These are phyloP conservation scores for Himantopus leucocephalus DNA, from an alignment of 2,113 vertebrate genomes.

Conservation along the genomic window DNA sequence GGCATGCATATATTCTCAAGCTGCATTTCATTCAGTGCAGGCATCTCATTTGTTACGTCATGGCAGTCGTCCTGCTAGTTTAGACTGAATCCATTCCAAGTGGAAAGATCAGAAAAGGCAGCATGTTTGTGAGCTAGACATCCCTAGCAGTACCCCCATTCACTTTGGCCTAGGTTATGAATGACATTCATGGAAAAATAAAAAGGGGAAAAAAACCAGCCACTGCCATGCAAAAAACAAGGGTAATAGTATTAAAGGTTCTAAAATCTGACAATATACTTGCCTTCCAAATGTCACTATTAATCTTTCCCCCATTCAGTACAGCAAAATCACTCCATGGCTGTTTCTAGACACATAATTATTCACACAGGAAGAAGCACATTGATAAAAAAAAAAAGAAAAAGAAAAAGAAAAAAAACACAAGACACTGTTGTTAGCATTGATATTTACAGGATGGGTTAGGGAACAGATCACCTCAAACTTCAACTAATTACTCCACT, in stretches of 20 bases:
- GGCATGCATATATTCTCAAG: conserved; percentile 74
- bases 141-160: conserved; percentile 58
- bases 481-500: conserved; percentile 16
- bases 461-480: conserved; percentile 75
- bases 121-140: conserved; percentile 49
- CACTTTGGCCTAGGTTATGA: conserved; percentile 59
- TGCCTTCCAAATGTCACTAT: conserved; percentile 99
- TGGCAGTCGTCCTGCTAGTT: conserved; percentile 13
- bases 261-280: conserved; percentile 87
- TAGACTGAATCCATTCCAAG: conserved; percentile 50
- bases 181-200: conserved; percentile 62
- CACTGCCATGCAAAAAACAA: conserved; percentile 80
- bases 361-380: conserved; percentile 81
- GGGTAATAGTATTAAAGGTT: conserved; percentile 58
- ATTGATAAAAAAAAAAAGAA: conserved; percentile 63
- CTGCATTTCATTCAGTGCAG: conserved; percentile 59
- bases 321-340: conserved; percentile 98
- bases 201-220: conserved; percentile 62
- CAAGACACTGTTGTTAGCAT: conserved; percentile 88
- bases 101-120: conserved; percentile 54
- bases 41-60: conserved; percentile 19
- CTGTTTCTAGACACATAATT: conserved; percentile 91
- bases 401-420: conserved; percentile 62
- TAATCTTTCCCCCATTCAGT: conserved; percentile 98
- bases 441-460: conserved; percentile 78